Evolutionary conservation across 2,797 vertebrate species (phyloP), one percentile per base, ranked within the genome.

Genomic region (Hemibagrus guttatus): DNA sequence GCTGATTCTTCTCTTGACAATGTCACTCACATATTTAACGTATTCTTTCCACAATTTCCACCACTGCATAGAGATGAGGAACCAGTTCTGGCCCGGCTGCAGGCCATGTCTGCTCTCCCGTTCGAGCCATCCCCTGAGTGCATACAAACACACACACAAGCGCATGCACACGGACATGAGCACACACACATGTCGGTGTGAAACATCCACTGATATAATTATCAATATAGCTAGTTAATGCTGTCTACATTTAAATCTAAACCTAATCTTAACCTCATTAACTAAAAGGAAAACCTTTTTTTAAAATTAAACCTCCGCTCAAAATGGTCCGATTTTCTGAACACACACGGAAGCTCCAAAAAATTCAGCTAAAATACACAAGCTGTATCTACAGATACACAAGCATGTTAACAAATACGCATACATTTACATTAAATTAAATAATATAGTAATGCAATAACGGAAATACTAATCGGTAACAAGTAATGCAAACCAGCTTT

Each of bases 1-100:
- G 19, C 71, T 6, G 49, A 35, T 46, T 66, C 54, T 64, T 6
- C 8, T 19, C 1, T 12, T 80, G 11, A 2, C 9, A 14, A 17
- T 11, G 21, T 49, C 49, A 97, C 98, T 97, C 92, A 99, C 98
- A 17, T 99, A 99, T 98, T 97, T 98, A 85, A 98, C 98, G 56
- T 99, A 99, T 90, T 99, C 98, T 91, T 98, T 99, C 98, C 98
- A 99, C 89, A 98, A 97, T 84, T 98, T 97, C 98, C 98, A 99
- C 98, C 98, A 99, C 39, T 97, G 96, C 94, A 97, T 97, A 31
- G 98, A 98, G 93, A 99, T 99, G 91, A 99, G 97, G 92, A 99
- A 99, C 98, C 98, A 99, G 93, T 97, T 99, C 92, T 99, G 98
- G 84, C 95, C 94, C 78, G 95, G 95, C 90, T 98, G 97, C 26